Evolutionary conservation across 2,888 invertebrate species (phyloP), one percentile per base, ranked within the genome.

Genomic region (Byasa hedistus): DNA sequence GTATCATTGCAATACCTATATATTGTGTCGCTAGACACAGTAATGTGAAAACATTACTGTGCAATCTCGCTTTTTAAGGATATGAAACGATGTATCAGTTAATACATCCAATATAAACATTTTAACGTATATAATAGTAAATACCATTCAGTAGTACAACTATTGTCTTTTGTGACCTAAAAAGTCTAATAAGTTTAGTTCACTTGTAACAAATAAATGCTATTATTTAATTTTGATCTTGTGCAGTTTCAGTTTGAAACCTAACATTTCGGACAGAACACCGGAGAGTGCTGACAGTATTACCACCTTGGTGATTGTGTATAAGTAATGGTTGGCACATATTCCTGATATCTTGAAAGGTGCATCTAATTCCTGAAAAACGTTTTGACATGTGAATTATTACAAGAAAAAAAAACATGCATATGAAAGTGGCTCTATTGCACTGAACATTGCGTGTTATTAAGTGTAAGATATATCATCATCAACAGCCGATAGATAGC

Each of bases 341-440:
- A 99, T 93, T 56, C 98, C 98, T 15, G 98, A 98, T 84, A 99
- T 98, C 92, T 98, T 98, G 92, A 98, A 99, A 0, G 99, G 98
- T 77, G 97, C 96, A 84, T 99, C 99, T 80, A 99, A 89, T 90
- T 99, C 98, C 97, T 97, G 90, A 21, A 92, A 82, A 69, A 60
- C 68, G 69, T 52, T 17, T 32, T 32, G 8, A 32, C 10, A 32
- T 32, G 7, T 32, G 10, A 10, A 32, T 32, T 32, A 32, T 32
- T 32, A 32, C 7, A 32, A 32, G 32, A 32, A 32, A 32, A 44
- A 15, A 10, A 15, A 36, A 7, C 4, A 36, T 36, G 32, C 4
- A 36, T 7, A 7, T 36, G 10, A 36, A 10, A 36, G 32, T 36
- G 32, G 32, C 32, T n/a, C n/a, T n/a, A n/a, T n/a, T n/a, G n/a